phyloP scores from a whole-genome alignment of 2,888 invertebrate species.

The Rhagonycha fulva region DNA sequence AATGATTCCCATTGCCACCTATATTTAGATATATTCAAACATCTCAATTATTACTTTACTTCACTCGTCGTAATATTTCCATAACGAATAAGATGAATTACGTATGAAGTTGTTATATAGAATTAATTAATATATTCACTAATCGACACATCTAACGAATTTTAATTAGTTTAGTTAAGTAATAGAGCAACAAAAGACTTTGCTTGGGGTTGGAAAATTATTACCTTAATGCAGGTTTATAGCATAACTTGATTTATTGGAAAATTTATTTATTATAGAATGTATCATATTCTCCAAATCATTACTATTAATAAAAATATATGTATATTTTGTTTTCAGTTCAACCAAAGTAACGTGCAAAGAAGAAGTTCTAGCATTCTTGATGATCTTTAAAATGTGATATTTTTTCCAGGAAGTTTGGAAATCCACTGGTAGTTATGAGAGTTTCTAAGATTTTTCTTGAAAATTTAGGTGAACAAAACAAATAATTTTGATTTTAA shows the following conservation, averaged over 20 bases:
- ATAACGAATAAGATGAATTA: neutral
- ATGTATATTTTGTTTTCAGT: too few species aligned
- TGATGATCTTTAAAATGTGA: too few species aligned
- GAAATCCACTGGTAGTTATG: too few species aligned
- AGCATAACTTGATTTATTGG: neutral
- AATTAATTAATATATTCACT: conserved; percentile 1
- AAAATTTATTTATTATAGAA: neutral
- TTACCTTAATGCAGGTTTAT: neutral
- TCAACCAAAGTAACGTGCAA: too few species aligned
- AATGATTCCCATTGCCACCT: neutral
- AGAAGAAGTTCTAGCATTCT: too few species aligned
- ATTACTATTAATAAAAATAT: too few species aligned
- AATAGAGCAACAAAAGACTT: neutral
- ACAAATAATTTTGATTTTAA: too few species aligned
- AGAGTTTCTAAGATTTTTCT: too few species aligned
- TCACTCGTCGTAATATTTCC: neutral
- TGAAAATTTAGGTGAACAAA: too few species aligned
- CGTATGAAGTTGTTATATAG: neutral
- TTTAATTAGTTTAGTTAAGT: conserved; percentile 5
- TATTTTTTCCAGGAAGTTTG: too few species aligned
- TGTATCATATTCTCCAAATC: neutral
- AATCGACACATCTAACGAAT: conserved; percentile 6
- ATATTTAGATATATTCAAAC: neutral
- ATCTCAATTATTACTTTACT: neutral
- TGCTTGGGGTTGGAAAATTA: neutral